A percentile compares a stretch with the other conserved stretches of the same genome.
Conservation (phyloP, 1,140 invertebrate genomes). For the Leptonema lineaticorne region DNA sequence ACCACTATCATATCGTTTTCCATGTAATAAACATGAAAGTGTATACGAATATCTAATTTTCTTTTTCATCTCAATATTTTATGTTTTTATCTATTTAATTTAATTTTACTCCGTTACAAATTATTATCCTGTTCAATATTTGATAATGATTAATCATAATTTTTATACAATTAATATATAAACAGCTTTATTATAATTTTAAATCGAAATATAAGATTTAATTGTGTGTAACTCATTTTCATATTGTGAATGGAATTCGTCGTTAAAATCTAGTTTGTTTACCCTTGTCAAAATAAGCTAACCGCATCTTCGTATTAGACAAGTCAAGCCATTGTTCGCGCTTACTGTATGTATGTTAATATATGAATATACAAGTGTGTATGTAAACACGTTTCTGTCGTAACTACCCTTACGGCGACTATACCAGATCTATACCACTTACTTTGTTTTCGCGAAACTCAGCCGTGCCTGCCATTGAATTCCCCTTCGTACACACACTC, state of each 20-base stretch:
- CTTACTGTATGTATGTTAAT: neutral
- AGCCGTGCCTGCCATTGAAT: constrained; percentile 34
- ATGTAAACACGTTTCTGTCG: neutral
- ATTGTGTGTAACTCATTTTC: too few species aligned
- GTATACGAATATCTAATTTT: neutral
- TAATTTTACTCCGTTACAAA: too few species aligned
- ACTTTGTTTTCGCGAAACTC: constrained; percentile 39
- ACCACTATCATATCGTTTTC: neutral
- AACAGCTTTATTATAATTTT: too few species aligned
- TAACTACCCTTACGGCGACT: constrained; percentile 15
- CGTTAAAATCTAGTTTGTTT: constrained; percentile 29
- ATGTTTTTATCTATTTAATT: neutral
- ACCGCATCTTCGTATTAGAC: constrained; percentile 22
- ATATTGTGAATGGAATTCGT: neutral
- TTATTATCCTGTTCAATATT: too few species aligned
- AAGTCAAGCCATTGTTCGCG: constrained; percentile 22
- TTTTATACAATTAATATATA: too few species aligned
- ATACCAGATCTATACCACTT: constrained; percentile 31
- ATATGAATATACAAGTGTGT: too few species aligned
- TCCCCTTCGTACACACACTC: constrained; percentile 22
- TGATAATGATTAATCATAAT: too few species aligned
- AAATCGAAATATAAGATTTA: too few species aligned
- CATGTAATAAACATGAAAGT: constrained; percentile 7
- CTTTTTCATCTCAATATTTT: neutral
- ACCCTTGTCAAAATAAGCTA: constrained; percentile 37